Conservation (phyloP, 2,797 vertebrate genomes). For the Hypotaenidia philippensis region DNA sequence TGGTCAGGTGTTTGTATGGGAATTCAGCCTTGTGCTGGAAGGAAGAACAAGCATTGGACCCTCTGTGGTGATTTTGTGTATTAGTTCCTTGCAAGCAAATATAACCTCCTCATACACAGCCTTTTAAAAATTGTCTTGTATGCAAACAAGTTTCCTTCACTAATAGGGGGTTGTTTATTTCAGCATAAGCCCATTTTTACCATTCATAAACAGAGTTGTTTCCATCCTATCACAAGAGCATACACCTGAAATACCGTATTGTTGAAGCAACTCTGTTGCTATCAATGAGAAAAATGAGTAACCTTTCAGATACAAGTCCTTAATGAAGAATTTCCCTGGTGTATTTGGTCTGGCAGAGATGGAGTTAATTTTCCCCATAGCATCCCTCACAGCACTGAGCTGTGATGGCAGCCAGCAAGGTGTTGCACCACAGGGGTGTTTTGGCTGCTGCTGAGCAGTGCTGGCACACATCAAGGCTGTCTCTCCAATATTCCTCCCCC, state of each 20-base stretch:
- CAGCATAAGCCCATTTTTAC: not conserved
- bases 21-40: not conserved
- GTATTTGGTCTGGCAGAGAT: too few species aligned
- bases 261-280: not conserved
- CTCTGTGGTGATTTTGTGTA: not conserved
- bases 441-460: too few species aligned
- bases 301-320: not conserved
- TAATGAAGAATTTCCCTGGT: not conserved
- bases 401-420: too few species aligned
- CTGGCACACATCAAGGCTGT: too few species aligned
- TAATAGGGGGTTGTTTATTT: not conserved
- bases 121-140: not conserved
- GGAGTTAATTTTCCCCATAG: too few species aligned
- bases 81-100: not conserved
- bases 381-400: too few species aligned
- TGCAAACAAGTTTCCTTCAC: not conserved
- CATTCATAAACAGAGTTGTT: not conserved
- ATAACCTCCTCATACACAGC: not conserved
- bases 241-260: not conserved
- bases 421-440: too few species aligned
- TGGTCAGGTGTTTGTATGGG: not conserved
- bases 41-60: accelerated
- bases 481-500: too few species aligned
- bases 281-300: not conserved
- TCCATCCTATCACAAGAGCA: not conserved